phyloP scores from a whole-genome alignment of 2,888 invertebrate species.

The Agrilus biguttatus region DNA sequence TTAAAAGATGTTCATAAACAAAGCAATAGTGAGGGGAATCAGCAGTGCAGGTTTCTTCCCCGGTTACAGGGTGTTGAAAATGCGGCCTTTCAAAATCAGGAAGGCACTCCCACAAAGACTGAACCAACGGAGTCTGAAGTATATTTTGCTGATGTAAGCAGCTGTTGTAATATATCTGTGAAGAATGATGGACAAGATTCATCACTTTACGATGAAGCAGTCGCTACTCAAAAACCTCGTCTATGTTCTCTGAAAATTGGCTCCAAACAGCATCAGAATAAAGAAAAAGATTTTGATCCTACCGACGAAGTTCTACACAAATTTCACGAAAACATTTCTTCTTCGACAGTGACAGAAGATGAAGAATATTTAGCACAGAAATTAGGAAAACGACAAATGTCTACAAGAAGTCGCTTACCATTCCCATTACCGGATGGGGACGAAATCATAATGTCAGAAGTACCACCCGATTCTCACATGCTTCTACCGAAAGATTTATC shows the following conservation, averaged over 20 bases:
- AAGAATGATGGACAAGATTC: constrained; percentile 40
- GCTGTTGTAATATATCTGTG: constrained; percentile 64
- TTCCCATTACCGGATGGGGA: constrained; percentile 35
- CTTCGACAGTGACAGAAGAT: constrained; percentile 27
- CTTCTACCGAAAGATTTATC: constrained; percentile 25
- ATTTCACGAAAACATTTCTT: constrained; percentile 22
- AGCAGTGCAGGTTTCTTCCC: constrained; percentile 27
- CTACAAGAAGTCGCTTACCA: constrained; percentile 42
- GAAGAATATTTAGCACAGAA: constrained; percentile 44
- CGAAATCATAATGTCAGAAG: constrained; percentile 16
- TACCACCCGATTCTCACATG: constrained; percentile 15
- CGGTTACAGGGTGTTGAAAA: constrained; percentile 62
- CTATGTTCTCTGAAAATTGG: constrained; percentile 24
- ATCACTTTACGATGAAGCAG: constrained; percentile 41
- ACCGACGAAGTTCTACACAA: constrained; percentile 19
- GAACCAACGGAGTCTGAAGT: constrained; percentile 68
- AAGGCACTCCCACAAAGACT: constrained; percentile 36
- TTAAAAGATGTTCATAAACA: constrained; percentile 15
- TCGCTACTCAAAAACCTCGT: constrained; percentile 29
- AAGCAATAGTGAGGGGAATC: constrained; percentile 15
- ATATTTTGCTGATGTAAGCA: constrained; percentile 76
- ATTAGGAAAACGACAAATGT: constrained; percentile 41
- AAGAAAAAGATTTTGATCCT: constrained; percentile 15
- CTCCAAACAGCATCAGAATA: constrained; percentile 25
- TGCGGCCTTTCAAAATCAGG: constrained; percentile 60